phyloP scores from a whole-genome alignment of 2,113 vertebrate species.

The Lepisosteus oculatus region DNA sequence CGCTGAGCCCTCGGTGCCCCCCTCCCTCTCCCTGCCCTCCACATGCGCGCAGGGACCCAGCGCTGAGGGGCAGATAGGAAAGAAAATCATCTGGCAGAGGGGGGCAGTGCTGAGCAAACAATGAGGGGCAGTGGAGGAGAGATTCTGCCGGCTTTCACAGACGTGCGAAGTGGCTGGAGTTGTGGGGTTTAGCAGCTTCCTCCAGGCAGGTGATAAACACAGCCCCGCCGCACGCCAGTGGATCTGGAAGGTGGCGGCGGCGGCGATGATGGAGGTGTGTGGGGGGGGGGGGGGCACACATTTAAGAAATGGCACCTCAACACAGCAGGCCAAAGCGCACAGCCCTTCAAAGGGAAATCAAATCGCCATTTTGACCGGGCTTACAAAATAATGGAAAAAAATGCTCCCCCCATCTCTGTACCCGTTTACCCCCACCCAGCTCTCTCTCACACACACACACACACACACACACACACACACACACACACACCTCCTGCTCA shows the following conservation, averaged over 20 bases:
- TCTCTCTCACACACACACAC: slow-evolving; percentile 40
- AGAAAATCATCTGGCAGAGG: slow-evolving; percentile 95
- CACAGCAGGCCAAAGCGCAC: slow-evolving; percentile 48
- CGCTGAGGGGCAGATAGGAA: slow-evolving; percentile 91
- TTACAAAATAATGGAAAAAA: slow-evolving; percentile 62
- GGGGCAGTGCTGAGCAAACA: slow-evolving; percentile 89
- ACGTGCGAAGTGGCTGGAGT: slow-evolving; percentile 92
- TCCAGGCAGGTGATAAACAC: slow-evolving; percentile 83
- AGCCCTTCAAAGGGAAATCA: slow-evolving; percentile 50
- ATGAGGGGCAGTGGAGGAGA: slow-evolving; percentile 94
- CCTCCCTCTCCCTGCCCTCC: slow-evolving; percentile 32
- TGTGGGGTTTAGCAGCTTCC: slow-evolving; percentile 89
- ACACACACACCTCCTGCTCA: slow-evolving; percentile 48
- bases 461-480: slow-evolving; percentile 38
- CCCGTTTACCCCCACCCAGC: slow-evolving; percentile 55
- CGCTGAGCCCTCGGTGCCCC: slow-evolving; percentile 29
- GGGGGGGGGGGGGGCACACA: slow-evolving; percentile 16
- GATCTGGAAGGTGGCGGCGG: background rate
- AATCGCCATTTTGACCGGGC: slow-evolving; percentile 45
- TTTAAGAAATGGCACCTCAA: background rate
- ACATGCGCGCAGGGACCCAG: slow-evolving; percentile 70
- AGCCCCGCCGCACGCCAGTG: slow-evolving; percentile 44
- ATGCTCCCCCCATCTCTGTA: slow-evolving; percentile 61
- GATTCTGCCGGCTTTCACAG: slow-evolving; percentile 94
- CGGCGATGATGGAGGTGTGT: background rate